phyloP scores from a whole-genome alignment of 2,113 vertebrate genomes.

The Nycticebus coucang region DNA sequence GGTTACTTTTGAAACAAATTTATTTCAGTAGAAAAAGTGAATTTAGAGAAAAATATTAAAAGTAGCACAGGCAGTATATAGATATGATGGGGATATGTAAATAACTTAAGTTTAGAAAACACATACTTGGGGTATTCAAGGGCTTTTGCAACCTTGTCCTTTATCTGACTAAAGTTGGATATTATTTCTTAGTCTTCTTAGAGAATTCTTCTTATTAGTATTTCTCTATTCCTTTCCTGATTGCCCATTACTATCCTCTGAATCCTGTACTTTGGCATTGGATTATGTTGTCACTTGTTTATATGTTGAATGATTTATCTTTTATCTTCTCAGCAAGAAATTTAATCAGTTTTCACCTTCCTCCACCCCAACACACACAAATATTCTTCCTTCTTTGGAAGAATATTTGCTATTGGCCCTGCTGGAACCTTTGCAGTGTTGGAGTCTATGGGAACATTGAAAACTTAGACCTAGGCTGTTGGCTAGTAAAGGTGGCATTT shows the following conservation, averaged over 20 bases:
- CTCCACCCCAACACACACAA: not conserved
- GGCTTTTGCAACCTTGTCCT: not conserved
- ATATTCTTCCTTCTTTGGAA: not conserved
- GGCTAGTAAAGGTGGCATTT: not conserved
- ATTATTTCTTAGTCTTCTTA: not conserved
- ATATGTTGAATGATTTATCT: not conserved
- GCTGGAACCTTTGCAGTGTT: not conserved
- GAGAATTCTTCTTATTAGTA: not conserved
- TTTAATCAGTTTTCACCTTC: not conserved
- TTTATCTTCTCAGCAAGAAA: slow-evolving; percentile 1
- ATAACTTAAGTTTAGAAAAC: not conserved
- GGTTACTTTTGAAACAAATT: not conserved
- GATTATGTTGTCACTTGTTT: not conserved
- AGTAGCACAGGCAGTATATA: not conserved
- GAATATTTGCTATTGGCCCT: not conserved
- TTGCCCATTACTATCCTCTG: not conserved
- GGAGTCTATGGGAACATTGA: not conserved
- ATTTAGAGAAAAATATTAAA: not conserved
- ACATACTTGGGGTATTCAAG: not conserved
- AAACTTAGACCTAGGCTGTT: not conserved
- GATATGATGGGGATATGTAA: not conserved
- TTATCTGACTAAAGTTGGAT: not conserved
- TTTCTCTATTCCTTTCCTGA: not conserved
- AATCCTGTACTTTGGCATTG: not conserved
- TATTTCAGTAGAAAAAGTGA: not conserved